phyloP scores from a whole-genome alignment of 2,888 invertebrate species.

The Mayetiola destructor region DNA sequence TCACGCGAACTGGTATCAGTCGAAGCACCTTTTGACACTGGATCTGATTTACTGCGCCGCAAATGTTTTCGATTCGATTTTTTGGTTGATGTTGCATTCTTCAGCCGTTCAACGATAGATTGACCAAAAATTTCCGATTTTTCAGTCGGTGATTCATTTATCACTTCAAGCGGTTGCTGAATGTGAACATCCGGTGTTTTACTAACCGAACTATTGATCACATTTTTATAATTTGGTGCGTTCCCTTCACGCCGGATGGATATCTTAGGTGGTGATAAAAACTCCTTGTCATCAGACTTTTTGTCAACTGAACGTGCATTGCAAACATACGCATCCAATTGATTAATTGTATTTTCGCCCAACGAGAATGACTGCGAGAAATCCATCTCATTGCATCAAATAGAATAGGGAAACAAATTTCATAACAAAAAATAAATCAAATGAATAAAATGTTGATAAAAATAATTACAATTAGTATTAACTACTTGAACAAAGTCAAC shows the following conservation, averaged over 20 bases:
- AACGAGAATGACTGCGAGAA: constrained; percentile 1
- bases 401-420: background rate
- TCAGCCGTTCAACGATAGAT: constrained; percentile 10
- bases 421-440: background rate
- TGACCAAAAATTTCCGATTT: background rate
- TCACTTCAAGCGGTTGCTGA: constrained; percentile 20
- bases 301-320: background rate
- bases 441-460: background rate
- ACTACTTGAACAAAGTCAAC: background rate
- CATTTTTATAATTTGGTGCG: background rate
- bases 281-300: background rate
- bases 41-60: constrained; percentile 24
- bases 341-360: constrained; percentile 2
- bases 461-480: background rate
- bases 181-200: background rate
- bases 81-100: background rate
- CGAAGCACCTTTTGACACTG: constrained; percentile 17
- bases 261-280: background rate
- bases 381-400: background rate
- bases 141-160: constrained; percentile 29
- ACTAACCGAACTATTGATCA: background rate
- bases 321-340: background rate
- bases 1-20: background rate
- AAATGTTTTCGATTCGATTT: constrained; percentile 18
- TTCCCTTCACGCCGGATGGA: too few species aligned